Percentiles rank a stretch among this genome's conserved stretches.
These are phyloP conservation scores for Galerucella pusilla DNA, from an alignment of 2,888 invertebrate species.

Conservation along the genomic window DNA sequence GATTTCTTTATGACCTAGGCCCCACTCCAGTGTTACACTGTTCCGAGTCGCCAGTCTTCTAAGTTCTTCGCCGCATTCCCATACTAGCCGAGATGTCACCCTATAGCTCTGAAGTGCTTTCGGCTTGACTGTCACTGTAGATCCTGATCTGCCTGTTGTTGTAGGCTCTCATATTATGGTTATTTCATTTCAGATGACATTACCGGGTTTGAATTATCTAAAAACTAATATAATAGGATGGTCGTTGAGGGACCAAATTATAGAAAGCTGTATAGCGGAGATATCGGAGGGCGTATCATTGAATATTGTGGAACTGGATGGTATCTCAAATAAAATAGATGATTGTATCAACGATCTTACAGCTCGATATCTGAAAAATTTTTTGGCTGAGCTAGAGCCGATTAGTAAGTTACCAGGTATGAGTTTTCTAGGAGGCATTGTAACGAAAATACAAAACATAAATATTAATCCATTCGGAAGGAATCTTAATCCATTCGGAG, in stretches of 20 bases:
- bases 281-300: conserved; percentile 3
- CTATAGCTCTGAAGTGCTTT: too few relatives aligned
- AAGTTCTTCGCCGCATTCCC: too few relatives aligned
- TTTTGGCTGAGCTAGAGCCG: conserved; percentile 27
- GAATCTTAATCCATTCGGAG: neutral
- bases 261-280: conserved; percentile 26
- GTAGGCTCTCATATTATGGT: too few relatives aligned
- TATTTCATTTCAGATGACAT: conserved; percentile 26
- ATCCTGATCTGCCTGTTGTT: too few relatives aligned
- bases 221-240: conserved; percentile 33
- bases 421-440: conserved; percentile 12
- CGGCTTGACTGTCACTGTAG: too few relatives aligned
- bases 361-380: conserved; percentile 19
- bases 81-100: too few relatives aligned
- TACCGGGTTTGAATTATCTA: conserved; percentile 21
- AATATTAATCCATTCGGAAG: neutral
- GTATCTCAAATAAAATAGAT: conserved; percentile 11
- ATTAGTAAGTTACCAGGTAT: conserved; percentile 9
- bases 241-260: conserved; percentile 30
- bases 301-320: conserved; percentile 21
- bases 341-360: conserved; percentile 20
- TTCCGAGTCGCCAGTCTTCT: too few relatives aligned
- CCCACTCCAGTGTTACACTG: too few relatives aligned
- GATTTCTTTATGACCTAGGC: too few relatives aligned
- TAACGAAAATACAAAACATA: neutral